Conservation (phyloP, 2,797 vertebrate genomes). For the Graptemys geographica region DNA sequence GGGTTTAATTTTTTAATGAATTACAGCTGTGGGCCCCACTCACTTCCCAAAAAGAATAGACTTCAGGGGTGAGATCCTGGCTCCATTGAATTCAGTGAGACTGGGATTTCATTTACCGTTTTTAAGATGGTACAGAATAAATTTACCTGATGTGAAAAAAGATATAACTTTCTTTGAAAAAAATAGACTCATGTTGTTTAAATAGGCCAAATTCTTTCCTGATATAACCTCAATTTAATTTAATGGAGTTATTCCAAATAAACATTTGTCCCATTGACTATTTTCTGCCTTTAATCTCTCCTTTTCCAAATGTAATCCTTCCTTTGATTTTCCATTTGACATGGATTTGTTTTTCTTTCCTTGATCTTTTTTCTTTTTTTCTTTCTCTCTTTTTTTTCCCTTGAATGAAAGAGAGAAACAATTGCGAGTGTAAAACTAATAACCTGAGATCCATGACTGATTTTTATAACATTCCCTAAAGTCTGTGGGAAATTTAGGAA, state of each 20-base stretch:
- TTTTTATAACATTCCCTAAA: background rate
- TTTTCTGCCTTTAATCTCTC: background rate
- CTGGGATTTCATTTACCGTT: fast-evolving
- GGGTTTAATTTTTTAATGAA: background rate
- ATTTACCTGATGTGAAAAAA: background rate
- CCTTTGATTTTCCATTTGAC: background rate
- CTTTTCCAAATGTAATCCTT: background rate
- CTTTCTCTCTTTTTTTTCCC: too few species aligned
- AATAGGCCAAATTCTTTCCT: background rate
- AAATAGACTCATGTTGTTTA: background rate
- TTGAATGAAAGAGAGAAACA: background rate
- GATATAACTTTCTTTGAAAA: background rate
- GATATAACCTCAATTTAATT: background rate
- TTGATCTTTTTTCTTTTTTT: background rate
- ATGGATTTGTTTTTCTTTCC: background rate
- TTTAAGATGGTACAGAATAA: background rate
- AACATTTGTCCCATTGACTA: background rate
- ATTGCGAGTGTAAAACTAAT: background rate
- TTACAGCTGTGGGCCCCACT: background rate
- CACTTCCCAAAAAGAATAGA: background rate
- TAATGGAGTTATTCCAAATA: background rate
- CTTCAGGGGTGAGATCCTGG: background rate
- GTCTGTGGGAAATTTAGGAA: background rate
- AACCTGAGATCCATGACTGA: background rate
- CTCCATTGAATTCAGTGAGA: background rate